A percentile compares a stretch with the other conserved stretches of the same genome.
Evolutionary conservation across 1,140 invertebrate genomes (phyloP).

Genomic region (Samia ricini): DNA sequence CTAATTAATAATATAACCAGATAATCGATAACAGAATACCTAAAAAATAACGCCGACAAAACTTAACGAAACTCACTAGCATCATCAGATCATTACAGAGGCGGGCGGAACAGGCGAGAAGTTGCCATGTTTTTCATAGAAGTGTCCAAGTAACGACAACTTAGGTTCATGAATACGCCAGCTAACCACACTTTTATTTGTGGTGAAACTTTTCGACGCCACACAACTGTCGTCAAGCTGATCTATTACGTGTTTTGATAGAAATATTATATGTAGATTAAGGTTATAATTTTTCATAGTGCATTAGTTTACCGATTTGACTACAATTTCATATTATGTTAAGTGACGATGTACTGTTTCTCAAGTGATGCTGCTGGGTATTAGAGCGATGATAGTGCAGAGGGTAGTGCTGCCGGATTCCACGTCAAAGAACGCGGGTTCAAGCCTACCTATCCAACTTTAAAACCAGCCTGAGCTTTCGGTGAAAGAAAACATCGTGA

Average conservation of each 20-base stretch:
- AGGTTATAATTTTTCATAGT: too few species aligned
- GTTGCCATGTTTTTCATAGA: constrained; percentile 1
- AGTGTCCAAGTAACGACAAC: constrained; percentile 1
- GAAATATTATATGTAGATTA: too few species aligned
- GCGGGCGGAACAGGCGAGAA: constrained; percentile 9
- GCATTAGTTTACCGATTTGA: too few species aligned
- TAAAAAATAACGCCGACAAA: neutral
- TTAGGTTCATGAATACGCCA: constrained; percentile 7
- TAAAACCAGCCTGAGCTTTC: too few species aligned
- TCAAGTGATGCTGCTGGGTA: too few species aligned
- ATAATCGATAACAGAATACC: neutral
- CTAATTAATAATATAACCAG: neutral
- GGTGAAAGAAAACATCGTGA: too few species aligned
- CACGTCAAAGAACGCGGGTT: too few species aligned
- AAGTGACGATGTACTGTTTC: too few species aligned
- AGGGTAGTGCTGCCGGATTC: too few species aligned
- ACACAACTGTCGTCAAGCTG: constrained; percentile 2
- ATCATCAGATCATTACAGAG: constrained; percentile 9
- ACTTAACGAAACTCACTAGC: neutral
- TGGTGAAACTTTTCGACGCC: constrained; percentile 2
- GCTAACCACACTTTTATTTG: constrained; percentile 13
- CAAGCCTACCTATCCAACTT: too few species aligned
- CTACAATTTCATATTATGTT: too few species aligned
- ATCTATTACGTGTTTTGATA: constrained; percentile 4
- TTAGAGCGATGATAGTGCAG: too few species aligned